Conservation (phyloP, 2,888 invertebrate genomes). For the Leptopilina drosophilae region DNA sequence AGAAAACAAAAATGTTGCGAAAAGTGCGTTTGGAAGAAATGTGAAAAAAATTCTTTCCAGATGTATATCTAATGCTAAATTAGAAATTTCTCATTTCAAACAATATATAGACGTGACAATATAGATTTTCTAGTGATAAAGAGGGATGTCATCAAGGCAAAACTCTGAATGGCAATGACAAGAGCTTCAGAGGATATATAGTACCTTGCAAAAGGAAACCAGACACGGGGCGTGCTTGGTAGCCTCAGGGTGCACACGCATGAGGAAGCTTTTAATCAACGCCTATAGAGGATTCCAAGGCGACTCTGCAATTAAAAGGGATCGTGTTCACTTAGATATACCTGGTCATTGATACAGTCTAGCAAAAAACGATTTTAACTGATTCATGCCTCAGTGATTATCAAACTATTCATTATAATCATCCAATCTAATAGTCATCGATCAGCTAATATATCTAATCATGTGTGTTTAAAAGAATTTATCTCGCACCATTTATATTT, state of each 20-base stretch:
- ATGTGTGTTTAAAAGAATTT: too few species aligned
- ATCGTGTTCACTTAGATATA: constrained; percentile 27
- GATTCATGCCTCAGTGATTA: constrained; percentile 27
- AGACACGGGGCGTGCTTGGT: constrained; percentile 54
- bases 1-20: too few species aligned
- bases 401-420: constrained; percentile 2
- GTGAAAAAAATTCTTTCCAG: too few species aligned
- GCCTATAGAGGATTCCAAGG: constrained; percentile 42
- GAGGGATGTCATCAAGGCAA: constrained; percentile 24
- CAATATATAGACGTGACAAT: not conserved
- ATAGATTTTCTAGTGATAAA: constrained; percentile 7
- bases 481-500: too few species aligned
- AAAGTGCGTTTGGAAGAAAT: too few species aligned
- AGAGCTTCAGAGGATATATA: constrained; percentile 14
- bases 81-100: not conserved
- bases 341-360: constrained; percentile 18
- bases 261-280: constrained; percentile 67
- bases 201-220: constrained; percentile 55
- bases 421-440: not conserved
- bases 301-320: constrained; percentile 30
- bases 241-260: constrained; percentile 56
- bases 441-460: too few species aligned
- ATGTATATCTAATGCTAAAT: not conserved
- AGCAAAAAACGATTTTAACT: constrained; percentile 34
- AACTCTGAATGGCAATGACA: constrained; percentile 19